Evolutionary conservation across 2,888 invertebrate species (phyloP), one percentile per base, ranked within the genome.

Genomic region (Cataglyphis albicans): DNA sequence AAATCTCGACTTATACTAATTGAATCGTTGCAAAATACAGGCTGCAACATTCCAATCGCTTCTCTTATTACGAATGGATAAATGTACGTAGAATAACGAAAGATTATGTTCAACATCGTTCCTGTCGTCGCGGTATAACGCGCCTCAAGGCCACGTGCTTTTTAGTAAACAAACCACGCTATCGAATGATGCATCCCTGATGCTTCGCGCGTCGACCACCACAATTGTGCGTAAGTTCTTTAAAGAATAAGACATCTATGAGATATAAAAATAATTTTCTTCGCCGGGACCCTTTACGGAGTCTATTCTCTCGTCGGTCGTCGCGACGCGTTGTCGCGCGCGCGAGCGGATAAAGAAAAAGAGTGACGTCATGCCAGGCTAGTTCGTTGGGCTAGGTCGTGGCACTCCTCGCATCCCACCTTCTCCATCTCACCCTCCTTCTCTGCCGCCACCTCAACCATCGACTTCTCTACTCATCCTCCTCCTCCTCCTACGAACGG

Each of bases 371-470:
- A 93, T 87, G 87, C 48, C 70, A 81, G 83, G 89, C 64, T 64
- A 82, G 82, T 92, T 91, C 91, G 90, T 93, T 93, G 93, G 91
- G 93, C 91, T 93, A 93, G 94, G 93, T 93, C 93, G 92, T 90
- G 93, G 89, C 89, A 89, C 83, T 83, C 82, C 81, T 81, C 73
- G 84, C 87, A 76, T 82, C 87, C 81, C 81, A 81, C 88, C 73
- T 82, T 81, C 81, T 83, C 85, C 44, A 38, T 44, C 72, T 63
- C 67, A 83, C 70, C 80, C 84, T 78, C 87, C 84, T 72, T 67
- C 63, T 55, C 57, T 25, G 15, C 21, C 67, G 74, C 86, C 85
- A 82, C 68, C 83, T 74, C 82, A 73, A 67, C 81, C 87, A 82
- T 84, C 86, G 78, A 78, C 78, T 78, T 78, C 78, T 78, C 78